These are phyloP conservation scores for Acleris cristana DNA, from an alignment of 2,888 invertebrate genomes.

Conservation along the genomic window DNA sequence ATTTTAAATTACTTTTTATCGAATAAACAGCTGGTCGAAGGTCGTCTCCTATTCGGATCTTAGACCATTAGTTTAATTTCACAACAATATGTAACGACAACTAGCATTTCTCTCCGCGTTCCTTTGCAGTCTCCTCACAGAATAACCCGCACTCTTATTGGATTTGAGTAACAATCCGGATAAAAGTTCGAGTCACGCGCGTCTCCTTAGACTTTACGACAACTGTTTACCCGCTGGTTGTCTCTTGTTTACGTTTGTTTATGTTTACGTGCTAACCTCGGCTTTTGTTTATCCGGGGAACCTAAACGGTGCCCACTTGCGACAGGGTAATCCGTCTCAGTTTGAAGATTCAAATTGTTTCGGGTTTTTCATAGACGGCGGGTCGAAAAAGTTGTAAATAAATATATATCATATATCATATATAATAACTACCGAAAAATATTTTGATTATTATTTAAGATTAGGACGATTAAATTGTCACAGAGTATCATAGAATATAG, in stretches of 20 bases:
- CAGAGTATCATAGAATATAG: no score
- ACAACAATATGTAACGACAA: no score
- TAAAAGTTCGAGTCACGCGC: conserved; percentile 63
- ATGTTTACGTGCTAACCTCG: conserved; percentile 34
- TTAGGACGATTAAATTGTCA: no score
- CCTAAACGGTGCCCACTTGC: conserved; percentile 21
- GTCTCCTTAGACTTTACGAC: conserved; percentile 54
- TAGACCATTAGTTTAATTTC: no score
- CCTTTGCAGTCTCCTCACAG: conserved; percentile 8
- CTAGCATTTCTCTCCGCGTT: conserved; percentile 2
- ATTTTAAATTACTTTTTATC: no score
- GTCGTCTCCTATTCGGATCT: no score
- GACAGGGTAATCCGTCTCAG: background rate
- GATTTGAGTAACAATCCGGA: conserved; percentile 36
- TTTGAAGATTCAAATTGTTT: background rate
- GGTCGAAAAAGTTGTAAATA: no score
- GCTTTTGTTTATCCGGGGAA: conserved; percentile 47
- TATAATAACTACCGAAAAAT: no score
- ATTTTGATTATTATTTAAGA: no score
- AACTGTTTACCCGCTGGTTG: conserved; percentile 56
- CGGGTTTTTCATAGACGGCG: no score
- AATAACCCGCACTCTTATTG: conserved; percentile 20
- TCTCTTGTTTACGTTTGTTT: conserved; percentile 54
- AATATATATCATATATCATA: no score
- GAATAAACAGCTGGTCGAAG: no score